Conservation (phyloP, 2,113 vertebrate species). For the Cynopterus brachyotis region DNA sequence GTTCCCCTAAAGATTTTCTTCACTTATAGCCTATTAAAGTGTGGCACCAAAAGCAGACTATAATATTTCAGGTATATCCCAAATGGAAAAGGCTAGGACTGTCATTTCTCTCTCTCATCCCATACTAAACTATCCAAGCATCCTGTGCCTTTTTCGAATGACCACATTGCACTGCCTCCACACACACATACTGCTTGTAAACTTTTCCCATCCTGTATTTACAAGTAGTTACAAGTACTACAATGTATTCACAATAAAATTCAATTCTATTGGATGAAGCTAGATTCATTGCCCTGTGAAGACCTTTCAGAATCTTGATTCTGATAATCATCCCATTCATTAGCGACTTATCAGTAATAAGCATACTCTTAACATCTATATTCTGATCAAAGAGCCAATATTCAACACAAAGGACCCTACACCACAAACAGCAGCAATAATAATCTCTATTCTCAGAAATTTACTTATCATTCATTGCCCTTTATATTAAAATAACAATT, state of each 20-base stretch:
- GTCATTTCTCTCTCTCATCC: not conserved
- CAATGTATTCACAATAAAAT: not conserved
- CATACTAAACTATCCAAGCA: not conserved
- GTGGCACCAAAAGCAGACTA: not conserved
- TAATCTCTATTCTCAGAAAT: not conserved
- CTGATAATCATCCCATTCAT: conserved; percentile 15
- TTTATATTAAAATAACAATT: not conserved
- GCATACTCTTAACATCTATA: not conserved
- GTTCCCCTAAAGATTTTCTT: conserved; percentile 17
- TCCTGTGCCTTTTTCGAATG: not conserved
- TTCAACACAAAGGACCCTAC: not conserved
- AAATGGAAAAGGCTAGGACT: not conserved
- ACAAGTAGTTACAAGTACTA: not conserved
- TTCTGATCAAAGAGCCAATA: conserved; percentile 16
- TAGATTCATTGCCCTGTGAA: not conserved
- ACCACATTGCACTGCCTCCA: not conserved
- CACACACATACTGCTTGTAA: not conserved
- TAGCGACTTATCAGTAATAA: not conserved
- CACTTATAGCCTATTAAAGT: not conserved
- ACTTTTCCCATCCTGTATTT: not conserved
- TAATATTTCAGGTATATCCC: not conserved
- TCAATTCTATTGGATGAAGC: not conserved
- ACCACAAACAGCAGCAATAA: not conserved
- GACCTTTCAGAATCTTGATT: not conserved
- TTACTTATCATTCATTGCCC: not conserved